phyloP scores from a whole-genome alignment of 2,113 vertebrate species.

The Gila orcuttii region DNA sequence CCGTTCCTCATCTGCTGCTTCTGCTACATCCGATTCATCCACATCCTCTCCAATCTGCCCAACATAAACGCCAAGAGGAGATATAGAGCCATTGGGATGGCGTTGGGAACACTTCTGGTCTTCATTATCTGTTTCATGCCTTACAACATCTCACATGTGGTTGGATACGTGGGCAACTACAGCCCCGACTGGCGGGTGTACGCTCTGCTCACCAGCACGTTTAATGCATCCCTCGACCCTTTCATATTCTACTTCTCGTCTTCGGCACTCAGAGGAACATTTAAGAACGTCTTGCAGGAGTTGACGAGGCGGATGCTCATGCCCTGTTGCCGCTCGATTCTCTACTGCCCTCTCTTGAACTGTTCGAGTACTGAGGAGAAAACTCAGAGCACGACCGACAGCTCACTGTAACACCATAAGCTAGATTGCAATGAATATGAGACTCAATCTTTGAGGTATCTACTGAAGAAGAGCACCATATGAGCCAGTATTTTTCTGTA shows the following conservation, averaged over 20 bases:
- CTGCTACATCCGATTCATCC: slow-evolving; percentile 63
- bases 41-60: slow-evolving; percentile 57
- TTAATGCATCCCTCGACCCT: slow-evolving; percentile 78
- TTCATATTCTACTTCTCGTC: slow-evolving; percentile 82
- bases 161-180: slow-evolving; percentile 62
- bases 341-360: slow-evolving; percentile 35
- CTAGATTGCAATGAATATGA: no score
- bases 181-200: slow-evolving; percentile 69
- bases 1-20: slow-evolving; percentile 66
- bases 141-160: slow-evolving; percentile 78
- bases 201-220: slow-evolving; percentile 73
- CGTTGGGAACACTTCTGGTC: slow-evolving; percentile 63
- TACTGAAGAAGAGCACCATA: neutral
- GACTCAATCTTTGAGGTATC: neutral
- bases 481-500: neutral
- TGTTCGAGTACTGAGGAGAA: slow-evolving; percentile 44
- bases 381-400: slow-evolving; percentile 48
- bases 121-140: slow-evolving; percentile 76
- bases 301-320: neutral
- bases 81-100: slow-evolving; percentile 63
- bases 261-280: slow-evolving; percentile 63
- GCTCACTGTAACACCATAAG: slow-evolving; percentile 6
- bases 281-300: slow-evolving; percentile 46
- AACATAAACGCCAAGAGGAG: slow-evolving; percentile 58
- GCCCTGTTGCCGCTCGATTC: neutral